Conservation (phyloP, 2,113 vertebrate species). For the Sigmodon hispidus region DNA sequence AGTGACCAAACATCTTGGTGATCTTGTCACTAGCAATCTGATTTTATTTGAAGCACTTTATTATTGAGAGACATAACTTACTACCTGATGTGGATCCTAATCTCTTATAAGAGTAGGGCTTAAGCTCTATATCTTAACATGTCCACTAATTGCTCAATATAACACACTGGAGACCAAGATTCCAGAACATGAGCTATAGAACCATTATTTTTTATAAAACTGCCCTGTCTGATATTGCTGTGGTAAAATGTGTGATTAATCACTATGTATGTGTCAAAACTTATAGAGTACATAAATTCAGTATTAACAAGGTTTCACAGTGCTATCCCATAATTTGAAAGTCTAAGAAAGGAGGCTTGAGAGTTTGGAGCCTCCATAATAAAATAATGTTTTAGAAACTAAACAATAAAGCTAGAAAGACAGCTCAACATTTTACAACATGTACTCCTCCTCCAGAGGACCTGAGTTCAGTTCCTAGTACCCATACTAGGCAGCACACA, state of each 20-base stretch:
- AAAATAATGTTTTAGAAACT: background rate
- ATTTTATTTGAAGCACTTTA: too few relatives aligned
- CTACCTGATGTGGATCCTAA: background rate
- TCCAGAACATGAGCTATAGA: background rate
- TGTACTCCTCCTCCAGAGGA: background rate
- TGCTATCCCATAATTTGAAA: background rate
- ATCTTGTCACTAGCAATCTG: background rate
- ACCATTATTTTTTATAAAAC: too few relatives aligned
- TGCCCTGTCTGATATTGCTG: background rate
- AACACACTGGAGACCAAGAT: background rate
- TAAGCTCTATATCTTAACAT: background rate
- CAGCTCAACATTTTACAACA: background rate
- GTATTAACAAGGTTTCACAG: background rate
- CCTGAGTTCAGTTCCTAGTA: background rate
- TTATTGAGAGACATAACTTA: background rate
- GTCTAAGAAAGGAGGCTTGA: background rate
- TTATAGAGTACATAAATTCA: background rate
- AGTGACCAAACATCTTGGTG: background rate
- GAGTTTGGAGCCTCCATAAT: background rate
- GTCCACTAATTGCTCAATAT: background rate
- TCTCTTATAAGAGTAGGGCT: background rate
- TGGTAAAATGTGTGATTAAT: background rate
- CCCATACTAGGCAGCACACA: background rate
- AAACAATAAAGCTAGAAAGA: background rate
- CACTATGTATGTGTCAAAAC: background rate